phyloP scores from a whole-genome alignment of 2,888 invertebrate species.

The Psylliodes chrysocephalus region DNA sequence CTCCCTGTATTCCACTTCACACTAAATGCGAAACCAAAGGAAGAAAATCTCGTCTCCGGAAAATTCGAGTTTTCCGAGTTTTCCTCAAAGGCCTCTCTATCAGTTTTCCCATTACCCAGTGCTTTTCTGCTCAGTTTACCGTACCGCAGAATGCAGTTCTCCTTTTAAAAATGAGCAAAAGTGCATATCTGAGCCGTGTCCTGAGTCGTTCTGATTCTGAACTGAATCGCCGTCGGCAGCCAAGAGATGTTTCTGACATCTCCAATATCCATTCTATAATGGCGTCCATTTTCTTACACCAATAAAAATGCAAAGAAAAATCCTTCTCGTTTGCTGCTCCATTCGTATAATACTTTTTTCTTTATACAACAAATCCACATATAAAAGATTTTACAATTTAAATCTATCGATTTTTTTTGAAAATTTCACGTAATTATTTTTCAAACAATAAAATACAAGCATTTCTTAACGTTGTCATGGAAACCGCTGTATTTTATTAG shows the following conservation, averaged over 20 bases:
- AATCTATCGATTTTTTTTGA: no score
- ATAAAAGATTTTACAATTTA: no score
- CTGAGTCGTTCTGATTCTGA: constrained; percentile 20
- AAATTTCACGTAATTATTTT: no score
- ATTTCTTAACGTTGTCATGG: no score
- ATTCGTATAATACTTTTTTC: no score
- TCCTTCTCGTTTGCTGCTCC: no score
- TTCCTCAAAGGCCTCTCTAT: constrained; percentile 27
- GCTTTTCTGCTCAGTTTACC: constrained; percentile 33
- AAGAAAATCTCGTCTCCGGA: constrained; percentile 25
- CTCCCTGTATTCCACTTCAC: constrained; percentile 11
- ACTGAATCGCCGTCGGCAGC: constrained; percentile 18
- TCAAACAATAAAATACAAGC: no score
- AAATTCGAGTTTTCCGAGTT: constrained; percentile 24
- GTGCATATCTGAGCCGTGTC: constrained; percentile 18
- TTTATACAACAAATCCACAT: no score
- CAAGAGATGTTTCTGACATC: constrained; percentile 30
- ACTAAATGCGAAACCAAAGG: constrained; percentile 22
- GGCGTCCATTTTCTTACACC: constrained; percentile 23
- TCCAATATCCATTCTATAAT: constrained; percentile 25
- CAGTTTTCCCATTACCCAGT: constrained; percentile 31
- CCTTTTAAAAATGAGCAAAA: constrained; percentile 25
- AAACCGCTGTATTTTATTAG: no score
- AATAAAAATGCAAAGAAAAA: constrained; percentile 24
- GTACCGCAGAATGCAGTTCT: constrained; percentile 25